Base-by-base conservation (phyloP, 2,113 vertebrate genomes). In the Gorsachius goisagi region DNA sequence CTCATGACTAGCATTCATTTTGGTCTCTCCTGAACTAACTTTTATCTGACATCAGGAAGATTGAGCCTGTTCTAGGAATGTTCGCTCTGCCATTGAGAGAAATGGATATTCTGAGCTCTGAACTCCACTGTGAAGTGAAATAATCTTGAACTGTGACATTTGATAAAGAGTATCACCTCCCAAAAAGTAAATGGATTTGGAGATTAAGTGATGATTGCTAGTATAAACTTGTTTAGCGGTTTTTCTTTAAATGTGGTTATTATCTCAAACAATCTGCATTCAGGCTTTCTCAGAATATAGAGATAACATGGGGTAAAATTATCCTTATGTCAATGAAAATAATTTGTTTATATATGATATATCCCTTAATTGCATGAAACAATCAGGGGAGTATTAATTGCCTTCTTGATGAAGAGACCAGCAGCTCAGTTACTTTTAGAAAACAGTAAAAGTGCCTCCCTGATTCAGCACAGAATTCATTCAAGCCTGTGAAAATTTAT, bases 381-480 rank as follows among this genome's bases (percentile, higher is more conserved):
- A 88, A 79, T 64, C 68, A 77, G n/a, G 49, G 33, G 18, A 77
- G 32, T 94, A 96, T 96, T 97, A 92, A 97, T 95, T 75, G 14
- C 59, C 37, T 83, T 47, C 67, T 55, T 94, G 41, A 87, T 93
- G 66, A 96, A 85, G 37, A 94, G 26, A 84, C 26, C 35, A 84
- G 45, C 32, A 79, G 11, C 66, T 95, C 84, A 50, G 60, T 88
- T 91, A 50, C 72, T 92, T 84, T 72, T 53, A 75, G 63, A 85
- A 94, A 95, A 81, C 1, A 90, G 21, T 88, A 76, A 89, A 96
- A 58, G 14, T 55, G 50, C 68, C 58, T 90, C 76, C 50, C 68
- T 86, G 88, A 94, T 95, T 96, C 89, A 96, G 86, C 52, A 88
- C 15, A 56, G 79, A 82, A 88, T 90, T 94, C 45, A 94, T 89